Conservation (phyloP, 2,113 vertebrate genomes). For the Mesitornis unicolor region DNA sequence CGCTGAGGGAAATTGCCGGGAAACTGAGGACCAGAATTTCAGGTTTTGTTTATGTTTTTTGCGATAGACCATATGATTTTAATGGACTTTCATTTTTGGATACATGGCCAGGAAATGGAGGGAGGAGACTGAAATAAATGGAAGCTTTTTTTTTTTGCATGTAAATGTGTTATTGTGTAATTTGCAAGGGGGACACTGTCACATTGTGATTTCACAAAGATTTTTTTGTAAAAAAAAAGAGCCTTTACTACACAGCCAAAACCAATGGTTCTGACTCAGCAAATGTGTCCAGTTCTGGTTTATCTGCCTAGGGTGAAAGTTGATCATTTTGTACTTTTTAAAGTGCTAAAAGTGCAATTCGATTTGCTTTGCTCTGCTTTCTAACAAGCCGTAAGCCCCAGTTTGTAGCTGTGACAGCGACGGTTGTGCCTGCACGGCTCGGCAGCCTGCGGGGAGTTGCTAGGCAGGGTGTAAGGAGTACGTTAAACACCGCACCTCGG, state of each 20-base stretch:
- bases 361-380: background rate
- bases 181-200: no score
- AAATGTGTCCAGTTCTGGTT: background rate
- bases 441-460: background rate
- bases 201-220: background rate
- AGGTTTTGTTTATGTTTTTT: background rate
- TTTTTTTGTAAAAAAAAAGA: background rate
- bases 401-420: background rate
- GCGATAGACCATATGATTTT: background rate
- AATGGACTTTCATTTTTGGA: background rate
- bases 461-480: background rate
- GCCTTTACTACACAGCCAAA: background rate
- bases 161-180: background rate
- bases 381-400: background rate
- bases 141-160: background rate
- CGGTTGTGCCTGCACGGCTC: rapidly evolving
- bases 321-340: background rate
- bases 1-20: no score
- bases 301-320: background rate
- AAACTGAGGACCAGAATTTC: background rate
- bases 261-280: background rate
- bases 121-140: background rate
- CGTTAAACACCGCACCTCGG: background rate
- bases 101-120: background rate
- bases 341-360: no score